Percentiles rank a stretch among this genome's conserved stretches.
Evolutionary conservation across 1,140 invertebrate genomes (phyloP).

Genomic region (Bombyx mandarina): DNA sequence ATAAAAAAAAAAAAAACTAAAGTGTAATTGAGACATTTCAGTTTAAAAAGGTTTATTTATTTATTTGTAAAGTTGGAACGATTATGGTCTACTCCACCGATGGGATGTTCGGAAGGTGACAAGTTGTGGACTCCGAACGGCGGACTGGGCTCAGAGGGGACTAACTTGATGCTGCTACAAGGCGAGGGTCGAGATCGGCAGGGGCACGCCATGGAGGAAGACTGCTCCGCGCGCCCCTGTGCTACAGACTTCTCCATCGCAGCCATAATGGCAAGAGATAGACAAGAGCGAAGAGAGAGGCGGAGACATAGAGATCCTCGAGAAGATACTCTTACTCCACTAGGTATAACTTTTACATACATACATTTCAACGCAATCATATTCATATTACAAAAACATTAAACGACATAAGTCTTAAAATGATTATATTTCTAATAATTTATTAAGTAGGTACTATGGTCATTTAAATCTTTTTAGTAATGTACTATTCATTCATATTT

Average conservation of each 20-base stretch:
- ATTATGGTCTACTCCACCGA: conserved; percentile 47
- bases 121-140: conserved; percentile 29
- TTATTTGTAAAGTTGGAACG: conserved; percentile 25
- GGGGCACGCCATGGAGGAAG: conserved; percentile 67
- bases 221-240: conserved; percentile 75
- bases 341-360: conserved; percentile 33
- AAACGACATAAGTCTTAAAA: no score
- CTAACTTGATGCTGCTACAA: conserved; percentile 67
- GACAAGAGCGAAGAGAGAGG: conserved; percentile 64
- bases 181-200: conserved; percentile 52
- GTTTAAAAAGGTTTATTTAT: not conserved
- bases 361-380: not conserved
- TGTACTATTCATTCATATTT: no score
- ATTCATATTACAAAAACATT: no score
- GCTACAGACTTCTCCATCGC: conserved; percentile 91
- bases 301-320: conserved; percentile 60
- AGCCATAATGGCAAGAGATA: conserved; percentile 85
- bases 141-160: conserved; percentile 38
- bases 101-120: conserved; percentile 66
- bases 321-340: conserved; percentile 59
- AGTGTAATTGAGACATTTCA: not conserved
- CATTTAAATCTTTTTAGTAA: no score
- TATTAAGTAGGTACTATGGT: no score
- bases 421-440: no score
- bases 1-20: not conserved